Percentiles rank a stretch among this genome's conserved stretches.
phyloP scores from a whole-genome alignment of 2,888 invertebrate genomes.

The Enchytraeus crypticus region DNA sequence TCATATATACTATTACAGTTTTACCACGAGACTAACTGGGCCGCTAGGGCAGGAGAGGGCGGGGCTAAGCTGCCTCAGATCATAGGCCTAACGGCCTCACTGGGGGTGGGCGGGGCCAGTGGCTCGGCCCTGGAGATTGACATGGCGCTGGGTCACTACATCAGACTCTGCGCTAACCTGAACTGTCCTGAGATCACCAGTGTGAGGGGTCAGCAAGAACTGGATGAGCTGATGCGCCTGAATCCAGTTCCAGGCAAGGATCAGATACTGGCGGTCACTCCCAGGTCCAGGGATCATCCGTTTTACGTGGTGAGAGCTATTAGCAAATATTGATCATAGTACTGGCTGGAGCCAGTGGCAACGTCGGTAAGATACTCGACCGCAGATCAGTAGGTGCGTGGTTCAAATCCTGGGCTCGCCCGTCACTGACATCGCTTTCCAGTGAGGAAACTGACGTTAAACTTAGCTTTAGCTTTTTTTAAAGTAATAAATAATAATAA shows the following conservation, averaged over 20 bases:
- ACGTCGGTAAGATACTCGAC: too few relatives aligned
- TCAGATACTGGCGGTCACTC: slow-evolving; percentile 8
- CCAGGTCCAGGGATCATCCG: neutral
- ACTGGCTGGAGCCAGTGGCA: too few relatives aligned
- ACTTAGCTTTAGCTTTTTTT: too few relatives aligned
- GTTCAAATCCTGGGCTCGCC: too few relatives aligned
- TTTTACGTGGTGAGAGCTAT: neutral
- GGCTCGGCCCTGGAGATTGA: too few relatives aligned
- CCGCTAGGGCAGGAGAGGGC: neutral
- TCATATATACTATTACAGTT: too few relatives aligned
- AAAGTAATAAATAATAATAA: too few relatives aligned
- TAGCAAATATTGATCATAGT: too few relatives aligned
- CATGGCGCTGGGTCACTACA: slow-evolving; percentile 8
- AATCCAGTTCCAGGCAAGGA: slow-evolving; percentile 9
- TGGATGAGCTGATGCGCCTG: slow-evolving; percentile 2
- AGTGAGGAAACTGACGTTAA: too few relatives aligned
- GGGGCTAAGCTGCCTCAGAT: slow-evolving; percentile 10
- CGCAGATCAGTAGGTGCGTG: too few relatives aligned
- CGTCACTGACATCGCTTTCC: too few relatives aligned
- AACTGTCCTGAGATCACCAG: slow-evolving; percentile 6
- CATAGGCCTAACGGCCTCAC: slow-evolving; percentile 23
- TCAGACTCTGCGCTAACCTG: slow-evolving; percentile 9
- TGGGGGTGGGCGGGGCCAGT: slow-evolving; percentile 17
- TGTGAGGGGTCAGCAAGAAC: neutral
- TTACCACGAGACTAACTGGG: too few relatives aligned